phyloP scores from a whole-genome alignment of 1,140 invertebrate species.

The Reticulitermes speratus region DNA sequence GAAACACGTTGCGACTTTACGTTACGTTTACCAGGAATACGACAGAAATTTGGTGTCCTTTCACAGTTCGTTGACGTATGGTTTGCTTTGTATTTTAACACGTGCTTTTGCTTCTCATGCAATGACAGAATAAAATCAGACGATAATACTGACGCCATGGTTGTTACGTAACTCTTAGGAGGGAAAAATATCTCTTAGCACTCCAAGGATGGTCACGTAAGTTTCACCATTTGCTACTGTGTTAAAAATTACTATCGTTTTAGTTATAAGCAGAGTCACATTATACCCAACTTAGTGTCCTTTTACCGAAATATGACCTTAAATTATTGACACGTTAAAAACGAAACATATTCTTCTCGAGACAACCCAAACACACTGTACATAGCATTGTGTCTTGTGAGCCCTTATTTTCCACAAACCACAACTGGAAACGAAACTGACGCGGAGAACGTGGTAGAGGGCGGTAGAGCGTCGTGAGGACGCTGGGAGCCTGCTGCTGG shows the following conservation, averaged over 20 bases:
- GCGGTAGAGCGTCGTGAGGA: neutral
- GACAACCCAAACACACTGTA: neutral
- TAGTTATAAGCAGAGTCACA: neutral
- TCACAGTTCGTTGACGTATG: neutral
- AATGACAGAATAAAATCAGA: neutral
- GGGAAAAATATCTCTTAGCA: neutral
- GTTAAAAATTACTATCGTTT: neutral
- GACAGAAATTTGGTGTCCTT: neutral
- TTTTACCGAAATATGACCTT: neutral
- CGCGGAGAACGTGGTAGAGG: neutral
- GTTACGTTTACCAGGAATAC: neutral
- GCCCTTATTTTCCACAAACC: neutral
- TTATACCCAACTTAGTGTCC: neutral
- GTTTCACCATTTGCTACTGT: neutral
- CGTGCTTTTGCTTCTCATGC: neutral
- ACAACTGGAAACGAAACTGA: neutral
- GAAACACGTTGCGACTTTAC: neutral
- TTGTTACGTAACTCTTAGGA: neutral
- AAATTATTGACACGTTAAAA: neutral
- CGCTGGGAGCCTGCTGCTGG: neutral
- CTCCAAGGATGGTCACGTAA: neutral
- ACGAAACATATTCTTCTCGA: neutral
- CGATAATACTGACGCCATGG: neutral
- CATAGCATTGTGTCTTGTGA: neutral
- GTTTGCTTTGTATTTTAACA: neutral